Base-by-base conservation (phyloP, 30 jellyfish, hydroid and myxozoan genomes). In the Aurelia coerulea region DNA sequence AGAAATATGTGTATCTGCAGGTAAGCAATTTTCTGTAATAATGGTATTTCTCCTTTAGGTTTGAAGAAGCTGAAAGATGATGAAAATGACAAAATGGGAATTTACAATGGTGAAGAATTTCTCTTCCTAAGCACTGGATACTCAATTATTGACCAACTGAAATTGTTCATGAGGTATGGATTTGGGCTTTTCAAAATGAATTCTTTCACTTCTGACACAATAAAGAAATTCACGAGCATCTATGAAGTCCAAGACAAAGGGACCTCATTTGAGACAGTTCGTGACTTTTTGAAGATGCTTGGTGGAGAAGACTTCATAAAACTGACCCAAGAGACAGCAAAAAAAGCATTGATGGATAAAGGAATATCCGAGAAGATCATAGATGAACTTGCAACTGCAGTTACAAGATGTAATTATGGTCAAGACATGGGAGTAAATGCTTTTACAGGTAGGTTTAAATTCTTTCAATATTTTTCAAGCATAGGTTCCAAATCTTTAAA, bases 101-200 rank as follows among this genome's bases (percentile, higher is more conserved):
- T 93, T 29, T 93, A 93, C 80, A 64, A 93, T 78, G 98, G 97
- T 13, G 62, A 87, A 1, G 94, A 93, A 9, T 93, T 93, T 70
- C 74, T 88, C 46, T 93, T 50, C 79, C 15, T 16, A 4, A 87
- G 87, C 73, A 82, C 90, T 54, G 84, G 80, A 29, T 72, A 52
- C 56, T 60, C 79, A 52, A 34, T 83, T 1, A 3, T 75, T 2
- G 87, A 77, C 84, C 71, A 35, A n/a, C 4, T 93, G 37, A 93
- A 88, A 71, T 49, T 93, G 75, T 56, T 93, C 31, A 77, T 91
- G 97, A 63, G 98, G 79, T 93, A 93, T 78, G 98, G 98, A 15
- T 50, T 73, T 62, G 88, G 90, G 35, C 88, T 93, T 8, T 15
- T 81, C 68, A 88, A 72, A 34, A 68, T 93, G 97, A 65, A 78